Evolutionary conservation across 2,797 vertebrate species (phyloP).

Genomic region (Podarcis siculus): DNA sequence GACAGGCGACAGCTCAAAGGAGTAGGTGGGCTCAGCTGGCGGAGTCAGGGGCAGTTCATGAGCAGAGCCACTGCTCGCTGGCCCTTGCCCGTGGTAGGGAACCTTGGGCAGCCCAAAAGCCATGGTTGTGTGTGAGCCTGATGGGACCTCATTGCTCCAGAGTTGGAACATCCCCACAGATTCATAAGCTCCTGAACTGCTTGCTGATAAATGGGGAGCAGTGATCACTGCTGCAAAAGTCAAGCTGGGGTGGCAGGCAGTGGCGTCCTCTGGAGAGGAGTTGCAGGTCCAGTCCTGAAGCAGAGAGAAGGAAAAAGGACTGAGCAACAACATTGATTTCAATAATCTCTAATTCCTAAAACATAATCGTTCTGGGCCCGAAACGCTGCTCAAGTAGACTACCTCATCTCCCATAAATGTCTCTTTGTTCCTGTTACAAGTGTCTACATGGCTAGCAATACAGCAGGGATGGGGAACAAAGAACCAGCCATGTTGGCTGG

Average conservation of each 20-base stretch:
- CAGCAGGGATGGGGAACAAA: neutral
- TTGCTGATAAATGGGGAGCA: conserved; percentile 73
- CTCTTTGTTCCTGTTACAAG: neutral
- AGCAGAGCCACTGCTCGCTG: conserved; percentile 58
- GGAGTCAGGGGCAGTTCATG: conserved; percentile 88
- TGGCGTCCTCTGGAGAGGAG: conserved; percentile 81
- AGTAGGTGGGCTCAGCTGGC: conserved; percentile 85
- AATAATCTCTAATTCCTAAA: neutral
- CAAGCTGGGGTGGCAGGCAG: conserved; percentile 72
- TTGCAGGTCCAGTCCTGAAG: conserved; percentile 84
- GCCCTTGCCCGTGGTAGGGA: conserved; percentile 83
- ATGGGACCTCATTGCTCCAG: conserved; percentile 86
- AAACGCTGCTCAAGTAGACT: neutral
- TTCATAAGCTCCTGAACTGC: conserved; percentile 82
- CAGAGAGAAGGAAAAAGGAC: neutral
- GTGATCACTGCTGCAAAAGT: conserved; percentile 83
- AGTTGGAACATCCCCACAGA: conserved; percentile 87
- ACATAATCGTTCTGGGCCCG: too few relatives aligned
- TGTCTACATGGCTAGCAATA: neutral
- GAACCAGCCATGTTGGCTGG: too few relatives aligned
- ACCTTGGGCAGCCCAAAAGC: conserved; percentile 86
- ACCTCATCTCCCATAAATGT: too few relatives aligned
- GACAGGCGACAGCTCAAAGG: conserved; percentile 87
- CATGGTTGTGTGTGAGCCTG: conserved; percentile 81
- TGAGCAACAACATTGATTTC: neutral